These are phyloP conservation scores for Habrosyne pyritoides DNA, from an alignment of 2,888 invertebrate genomes.

Conservation along the genomic window DNA sequence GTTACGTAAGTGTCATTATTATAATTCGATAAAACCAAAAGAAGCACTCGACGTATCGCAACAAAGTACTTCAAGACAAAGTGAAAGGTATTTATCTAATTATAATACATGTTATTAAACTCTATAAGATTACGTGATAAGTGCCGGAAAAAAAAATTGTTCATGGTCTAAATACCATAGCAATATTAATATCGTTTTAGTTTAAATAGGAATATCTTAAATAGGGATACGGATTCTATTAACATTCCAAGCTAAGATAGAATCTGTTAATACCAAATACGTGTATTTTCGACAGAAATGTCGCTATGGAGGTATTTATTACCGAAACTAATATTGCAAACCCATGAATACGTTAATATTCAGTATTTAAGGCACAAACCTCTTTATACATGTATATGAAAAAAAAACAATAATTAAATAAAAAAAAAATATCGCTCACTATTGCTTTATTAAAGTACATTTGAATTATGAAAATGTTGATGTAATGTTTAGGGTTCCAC, in stretches of 20 bases:
- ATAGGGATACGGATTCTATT: background rate
- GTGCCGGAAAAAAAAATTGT: background rate
- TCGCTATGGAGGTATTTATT: background rate
- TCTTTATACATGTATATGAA: too few species aligned
- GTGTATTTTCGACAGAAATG: background rate
- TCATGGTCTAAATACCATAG: background rate
- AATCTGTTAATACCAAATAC: background rate
- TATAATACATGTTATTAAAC: constrained; percentile 11
- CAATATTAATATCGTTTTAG: background rate
- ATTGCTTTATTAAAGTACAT: too few species aligned
- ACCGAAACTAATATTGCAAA: background rate
- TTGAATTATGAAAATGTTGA: too few species aligned
- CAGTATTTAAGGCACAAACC: too few species aligned
- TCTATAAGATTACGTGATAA: constrained; percentile 3
- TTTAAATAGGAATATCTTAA: background rate
- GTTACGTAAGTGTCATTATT: background rate
- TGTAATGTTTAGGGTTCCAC: too few species aligned
- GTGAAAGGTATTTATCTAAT: constrained; percentile 37
- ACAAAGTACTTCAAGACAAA: constrained; percentile 20
- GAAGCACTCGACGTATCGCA: constrained; percentile 19
- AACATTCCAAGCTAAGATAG: constrained; percentile 3
- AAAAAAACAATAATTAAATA: too few species aligned
- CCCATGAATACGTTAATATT: background rate
- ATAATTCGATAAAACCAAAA: constrained; percentile 16
- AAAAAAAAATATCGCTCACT: too few species aligned